These are phyloP conservation scores for Taenaris catops DNA, from an alignment of 2,888 invertebrate genomes.

Conservation along the genomic window DNA sequence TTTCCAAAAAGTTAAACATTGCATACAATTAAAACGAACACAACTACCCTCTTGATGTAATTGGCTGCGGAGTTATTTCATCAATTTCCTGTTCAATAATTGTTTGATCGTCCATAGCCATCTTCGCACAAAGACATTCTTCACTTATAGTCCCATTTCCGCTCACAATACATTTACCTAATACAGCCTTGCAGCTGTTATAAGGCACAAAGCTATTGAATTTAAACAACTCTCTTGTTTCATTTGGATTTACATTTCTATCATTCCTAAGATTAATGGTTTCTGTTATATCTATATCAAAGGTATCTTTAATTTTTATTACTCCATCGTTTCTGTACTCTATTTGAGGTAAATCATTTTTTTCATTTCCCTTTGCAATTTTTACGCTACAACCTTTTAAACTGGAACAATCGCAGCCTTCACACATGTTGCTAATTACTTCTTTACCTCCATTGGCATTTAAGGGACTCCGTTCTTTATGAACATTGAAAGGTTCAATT, in stretches of 20 bases:
- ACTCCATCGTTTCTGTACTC: constrained; percentile 48
- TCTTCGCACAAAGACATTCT: constrained; percentile 62
- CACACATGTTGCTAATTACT: constrained; percentile 27
- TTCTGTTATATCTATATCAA: constrained; percentile 37
- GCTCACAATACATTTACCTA: constrained; percentile 65
- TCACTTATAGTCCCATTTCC: constrained; percentile 55
- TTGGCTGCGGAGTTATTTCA: constrained; percentile 57
- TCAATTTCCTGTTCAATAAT: constrained; percentile 58
- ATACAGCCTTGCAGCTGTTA: constrained; percentile 57
- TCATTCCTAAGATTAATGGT: no score
- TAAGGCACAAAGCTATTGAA: constrained; percentile 35
- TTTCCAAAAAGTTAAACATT: no score
- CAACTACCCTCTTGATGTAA: no score
- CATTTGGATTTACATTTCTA: background rate
- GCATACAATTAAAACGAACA: no score
- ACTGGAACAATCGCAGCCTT: constrained; percentile 39
- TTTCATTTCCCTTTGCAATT: constrained; percentile 13
- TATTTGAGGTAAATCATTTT: constrained; percentile 34
- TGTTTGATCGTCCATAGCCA: constrained; percentile 53
- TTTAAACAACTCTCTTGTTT: constrained; percentile 18
- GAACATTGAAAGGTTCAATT: constrained; percentile 10
- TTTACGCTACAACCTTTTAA: constrained; percentile 12
- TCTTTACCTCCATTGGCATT: constrained; percentile 8
- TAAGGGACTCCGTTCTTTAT: background rate
- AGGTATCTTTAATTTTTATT: constrained; percentile 52